Conservation (phyloP, 53 echinoderm and acorn worm species). For the Astropecten irregularis region DNA sequence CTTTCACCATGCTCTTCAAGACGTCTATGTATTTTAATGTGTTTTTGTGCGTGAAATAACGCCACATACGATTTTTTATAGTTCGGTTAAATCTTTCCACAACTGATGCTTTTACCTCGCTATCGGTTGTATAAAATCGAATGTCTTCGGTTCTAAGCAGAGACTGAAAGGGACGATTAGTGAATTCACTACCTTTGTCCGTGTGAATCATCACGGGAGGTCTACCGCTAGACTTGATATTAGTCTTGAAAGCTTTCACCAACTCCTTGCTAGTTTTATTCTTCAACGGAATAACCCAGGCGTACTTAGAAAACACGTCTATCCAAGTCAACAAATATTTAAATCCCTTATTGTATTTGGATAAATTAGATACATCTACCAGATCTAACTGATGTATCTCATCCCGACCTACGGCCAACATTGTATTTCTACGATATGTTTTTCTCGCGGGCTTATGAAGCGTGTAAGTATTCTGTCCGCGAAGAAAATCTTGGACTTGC, state of each 20-base stretch:
- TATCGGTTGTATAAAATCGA: conserved; percentile 64
- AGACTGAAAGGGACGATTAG: conserved; percentile 32
- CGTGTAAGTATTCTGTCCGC: conserved; percentile 33
- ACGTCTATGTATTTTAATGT: conserved; percentile 30
- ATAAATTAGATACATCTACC: conserved; percentile 29
- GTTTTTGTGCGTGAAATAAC: conserved; percentile 24
- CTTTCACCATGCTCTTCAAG: conserved; percentile 6
- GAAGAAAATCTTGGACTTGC: conserved; percentile 1
- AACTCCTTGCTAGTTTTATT: conserved; percentile 58
- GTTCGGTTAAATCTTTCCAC: conserved; percentile 56
- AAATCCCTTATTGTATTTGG: conserved; percentile 27
- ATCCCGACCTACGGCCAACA: conserved; percentile 60
- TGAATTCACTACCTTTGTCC: conserved; percentile 76
- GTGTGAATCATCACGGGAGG: conserved; percentile 45
- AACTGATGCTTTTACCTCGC: conserved; percentile 47
- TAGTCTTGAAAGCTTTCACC: conserved; percentile 43
- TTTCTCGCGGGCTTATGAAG: conserved; percentile 48
- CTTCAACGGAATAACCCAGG: conserved; percentile 63
- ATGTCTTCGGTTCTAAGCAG: conserved; percentile 23
- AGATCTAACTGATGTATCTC: conserved; percentile 50
- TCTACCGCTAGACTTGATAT: conserved; percentile 35
- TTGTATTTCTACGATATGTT: conserved; percentile 32
- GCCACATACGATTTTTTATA: conserved; percentile 10
- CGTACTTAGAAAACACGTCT: conserved; percentile 68
- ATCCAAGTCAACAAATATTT: conserved; percentile 64